Percentiles rank a stretch among this genome's conserved stretches.
Conservation (phyloP, 2,797 vertebrate species). For the Manis pentadactyla region DNA sequence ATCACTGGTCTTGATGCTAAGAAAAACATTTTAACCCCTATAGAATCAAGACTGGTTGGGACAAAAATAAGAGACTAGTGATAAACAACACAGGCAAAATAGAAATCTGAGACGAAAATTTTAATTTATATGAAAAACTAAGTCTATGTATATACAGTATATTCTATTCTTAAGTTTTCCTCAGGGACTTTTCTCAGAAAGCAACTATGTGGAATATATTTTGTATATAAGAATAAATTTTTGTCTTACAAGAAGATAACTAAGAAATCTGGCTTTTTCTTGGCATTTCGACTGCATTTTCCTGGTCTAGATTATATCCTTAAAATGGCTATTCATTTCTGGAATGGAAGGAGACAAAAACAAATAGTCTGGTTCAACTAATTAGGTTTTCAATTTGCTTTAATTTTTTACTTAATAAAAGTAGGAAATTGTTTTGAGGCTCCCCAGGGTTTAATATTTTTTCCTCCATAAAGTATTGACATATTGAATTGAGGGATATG, state of each 20-base stretch:
- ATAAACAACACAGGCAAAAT: background rate
- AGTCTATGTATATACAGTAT: background rate
- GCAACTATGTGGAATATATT: background rate
- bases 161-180: background rate
- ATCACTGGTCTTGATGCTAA: background rate
- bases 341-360: background rate
- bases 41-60: background rate
- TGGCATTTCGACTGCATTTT: background rate
- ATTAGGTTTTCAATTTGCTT: background rate
- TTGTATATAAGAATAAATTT: background rate
- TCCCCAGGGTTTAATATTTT: background rate
- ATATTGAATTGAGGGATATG: background rate
- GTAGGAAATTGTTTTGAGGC: background rate
- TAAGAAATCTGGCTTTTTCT: background rate
- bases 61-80: background rate
- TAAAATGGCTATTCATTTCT: background rate
- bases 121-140: background rate
- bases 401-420: conserved; percentile 36
- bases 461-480: background rate
- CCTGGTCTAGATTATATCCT: background rate
- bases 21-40: background rate
- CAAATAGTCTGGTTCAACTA: background rate
- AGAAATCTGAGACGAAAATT: conserved; percentile 2
- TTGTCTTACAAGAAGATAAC: background rate
- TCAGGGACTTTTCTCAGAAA: background rate